A percentile compares a stretch with the other conserved stretches of the same genome.
Evolutionary conservation across 2,888 invertebrate genomes (phyloP).

Genomic region (Chalcosyrphus nemorum): DNA sequence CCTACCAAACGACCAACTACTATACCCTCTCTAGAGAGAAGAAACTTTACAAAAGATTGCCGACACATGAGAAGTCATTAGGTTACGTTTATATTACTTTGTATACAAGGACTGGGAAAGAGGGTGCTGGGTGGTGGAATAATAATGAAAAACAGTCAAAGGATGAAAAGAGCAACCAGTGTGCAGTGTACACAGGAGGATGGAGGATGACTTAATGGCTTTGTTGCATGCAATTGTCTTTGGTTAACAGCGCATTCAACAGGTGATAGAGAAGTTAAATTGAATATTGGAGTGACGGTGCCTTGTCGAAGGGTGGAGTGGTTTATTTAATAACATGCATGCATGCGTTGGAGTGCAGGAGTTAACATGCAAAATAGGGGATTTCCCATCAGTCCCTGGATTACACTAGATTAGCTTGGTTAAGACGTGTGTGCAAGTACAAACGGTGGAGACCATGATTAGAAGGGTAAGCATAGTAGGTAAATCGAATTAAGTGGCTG

Average conservation of each 20-base stretch:
- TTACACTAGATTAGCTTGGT: slow-evolving; percentile 43
- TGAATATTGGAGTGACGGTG: slow-evolving; percentile 46
- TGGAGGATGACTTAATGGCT: slow-evolving; percentile 57
- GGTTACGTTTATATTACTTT: slow-evolving; percentile 20
- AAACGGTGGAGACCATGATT: background rate
- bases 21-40: slow-evolving; percentile 19
- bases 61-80: slow-evolving; percentile 26
- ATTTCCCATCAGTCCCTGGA: slow-evolving; percentile 30
- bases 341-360: slow-evolving; percentile 19
- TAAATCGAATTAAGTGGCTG: background rate
- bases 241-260: slow-evolving; percentile 44
- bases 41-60: slow-evolving; percentile 28
- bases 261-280: slow-evolving; percentile 49
- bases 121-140: background rate
- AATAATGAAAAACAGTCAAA: slow-evolving; percentile 40
- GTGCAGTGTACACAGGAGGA: background rate
- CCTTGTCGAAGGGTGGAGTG: background rate
- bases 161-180: slow-evolving; percentile 55
- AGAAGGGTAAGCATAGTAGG: background rate
- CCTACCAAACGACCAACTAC: background rate
- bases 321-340: slow-evolving; percentile 44
- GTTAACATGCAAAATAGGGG: slow-evolving; percentile 20
- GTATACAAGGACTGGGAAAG: background rate
- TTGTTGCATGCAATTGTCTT: slow-evolving; percentile 66
- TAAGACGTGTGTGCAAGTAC: background rate